These are phyloP conservation scores for Chondrosia reniformis DNA, from an alignment of 37 sponge, comb jelly and placozoan genomes.

Conservation along the genomic window DNA sequence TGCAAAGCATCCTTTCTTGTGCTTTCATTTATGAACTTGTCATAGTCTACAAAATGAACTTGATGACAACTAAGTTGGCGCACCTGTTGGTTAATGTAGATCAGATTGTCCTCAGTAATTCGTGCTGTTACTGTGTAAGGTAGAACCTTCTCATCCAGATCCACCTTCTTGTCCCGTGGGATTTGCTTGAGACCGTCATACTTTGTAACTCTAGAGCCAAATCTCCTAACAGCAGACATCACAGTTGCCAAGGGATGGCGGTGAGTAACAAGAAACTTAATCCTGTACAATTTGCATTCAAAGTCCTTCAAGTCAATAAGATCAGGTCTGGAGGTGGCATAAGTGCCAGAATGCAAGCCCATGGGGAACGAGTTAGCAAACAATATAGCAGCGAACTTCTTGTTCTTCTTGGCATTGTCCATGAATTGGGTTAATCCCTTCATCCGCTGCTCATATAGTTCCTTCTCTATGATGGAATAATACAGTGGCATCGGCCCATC, in stretches of 20 bases:
- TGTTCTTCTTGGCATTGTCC: no score
- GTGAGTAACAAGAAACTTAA: constrained; percentile 6
- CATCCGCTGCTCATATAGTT: no score
- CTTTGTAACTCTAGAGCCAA: neutral
- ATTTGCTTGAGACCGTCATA: neutral
- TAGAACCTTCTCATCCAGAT: no score
- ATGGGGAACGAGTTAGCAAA: constrained; percentile 10
- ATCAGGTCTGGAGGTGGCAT: constrained; percentile 8
- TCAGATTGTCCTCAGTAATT: neutral
- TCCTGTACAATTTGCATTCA: constrained; percentile 12
- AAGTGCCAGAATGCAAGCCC: neutral
- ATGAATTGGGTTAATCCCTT: no score
- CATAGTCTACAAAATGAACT: neutral
- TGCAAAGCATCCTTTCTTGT: neutral
- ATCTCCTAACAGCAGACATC: constrained; percentile 17
- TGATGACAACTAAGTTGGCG: constrained; percentile 7
- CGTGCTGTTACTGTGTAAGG: constrained; percentile 5
- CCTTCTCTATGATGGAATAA: no score
- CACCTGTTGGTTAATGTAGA: constrained; percentile 9
- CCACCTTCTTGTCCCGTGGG: neutral
- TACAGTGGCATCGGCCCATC: no score
- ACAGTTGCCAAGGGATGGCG: constrained; percentile 14
- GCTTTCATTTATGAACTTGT: neutral
- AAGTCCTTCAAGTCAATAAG: constrained; percentile 15
- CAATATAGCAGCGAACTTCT: no score